Percentiles rank a stretch among this genome's conserved stretches.
Conservation (phyloP, 2,113 vertebrate genomes). For the Osmerus mordax region DNA sequence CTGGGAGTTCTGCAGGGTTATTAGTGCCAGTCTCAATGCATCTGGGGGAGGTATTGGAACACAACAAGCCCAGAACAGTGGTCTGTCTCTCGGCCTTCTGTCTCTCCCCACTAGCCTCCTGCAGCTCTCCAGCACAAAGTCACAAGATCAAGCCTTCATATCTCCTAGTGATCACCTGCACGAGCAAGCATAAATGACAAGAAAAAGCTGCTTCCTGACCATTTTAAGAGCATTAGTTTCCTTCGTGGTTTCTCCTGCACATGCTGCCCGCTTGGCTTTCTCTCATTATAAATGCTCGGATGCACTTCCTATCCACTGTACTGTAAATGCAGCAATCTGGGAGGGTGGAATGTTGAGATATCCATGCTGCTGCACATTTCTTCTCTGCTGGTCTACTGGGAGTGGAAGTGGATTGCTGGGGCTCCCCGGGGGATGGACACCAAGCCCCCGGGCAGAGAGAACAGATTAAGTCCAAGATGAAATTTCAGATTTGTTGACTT, state of each 20-base stretch:
- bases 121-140: not conserved
- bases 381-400: conserved; percentile 58
- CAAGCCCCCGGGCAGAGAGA: conserved; percentile 57
- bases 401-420: conserved; percentile 49
- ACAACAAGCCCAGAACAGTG: not conserved
- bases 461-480: conserved; percentile 64
- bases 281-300: conserved; percentile 68
- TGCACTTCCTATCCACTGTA: conserved; percentile 64
- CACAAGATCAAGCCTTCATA: not conserved
- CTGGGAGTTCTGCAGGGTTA: conserved; percentile 5
- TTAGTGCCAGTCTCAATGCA: not conserved
- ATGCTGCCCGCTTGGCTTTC: conserved; percentile 26
- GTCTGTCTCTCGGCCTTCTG: too few relatives aligned
- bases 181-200: not conserved
- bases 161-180: too few relatives aligned
- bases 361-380: conserved; percentile 69
- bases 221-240: conserved; percentile 18
- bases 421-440: conserved; percentile 62
- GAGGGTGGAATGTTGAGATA: conserved; percentile 65
- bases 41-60: conserved; percentile 2
- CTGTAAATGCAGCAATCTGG: conserved; percentile 70
- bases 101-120: not conserved
- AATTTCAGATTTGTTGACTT: conserved; percentile 58
- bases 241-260: not conserved
- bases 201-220: conserved; percentile 12